Conservation (phyloP, 64 coral and sea anemone genomes). For the Hydrozoanthus tunicans region DNA sequence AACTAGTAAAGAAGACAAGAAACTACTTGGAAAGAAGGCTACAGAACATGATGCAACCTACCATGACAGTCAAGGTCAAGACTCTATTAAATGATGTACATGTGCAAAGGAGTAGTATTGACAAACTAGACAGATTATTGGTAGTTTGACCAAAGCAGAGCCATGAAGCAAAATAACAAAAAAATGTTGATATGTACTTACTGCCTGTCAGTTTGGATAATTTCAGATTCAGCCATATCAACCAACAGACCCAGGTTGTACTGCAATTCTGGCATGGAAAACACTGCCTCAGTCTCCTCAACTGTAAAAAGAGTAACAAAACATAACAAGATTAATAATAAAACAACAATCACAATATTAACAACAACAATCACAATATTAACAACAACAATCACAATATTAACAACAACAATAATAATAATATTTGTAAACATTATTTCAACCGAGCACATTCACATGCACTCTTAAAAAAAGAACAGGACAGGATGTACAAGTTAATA, state of each 20-base stretch:
- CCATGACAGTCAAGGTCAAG: too few relatives aligned
- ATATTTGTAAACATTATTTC: not conserved
- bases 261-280: constrained; percentile 93
- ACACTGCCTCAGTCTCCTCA: constrained; percentile 82
- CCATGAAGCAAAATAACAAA: not conserved
- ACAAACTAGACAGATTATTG: too few relatives aligned
- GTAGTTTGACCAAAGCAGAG: not conserved
- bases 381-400: not conserved
- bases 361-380: not conserved
- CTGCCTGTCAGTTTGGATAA: constrained; percentile 95
- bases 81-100: too few relatives aligned
- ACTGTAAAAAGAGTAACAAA: constrained; percentile 39
- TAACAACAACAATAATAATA: not conserved
- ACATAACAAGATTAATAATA: not conserved
- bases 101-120: too few relatives aligned
- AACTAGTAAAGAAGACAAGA: too few relatives aligned
- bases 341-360: not conserved
- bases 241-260: constrained; percentile 92
- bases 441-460: too few relatives aligned
- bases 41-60: too few relatives aligned
- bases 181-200: constrained; percentile 58
- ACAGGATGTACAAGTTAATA: too few relatives aligned
- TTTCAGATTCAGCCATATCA: constrained; percentile 91
- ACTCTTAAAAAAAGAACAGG: too few relatives aligned
- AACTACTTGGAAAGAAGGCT: too few relatives aligned